Conservation (phyloP, 1,140 invertebrate species). For the Zaprionus africanus region DNA sequence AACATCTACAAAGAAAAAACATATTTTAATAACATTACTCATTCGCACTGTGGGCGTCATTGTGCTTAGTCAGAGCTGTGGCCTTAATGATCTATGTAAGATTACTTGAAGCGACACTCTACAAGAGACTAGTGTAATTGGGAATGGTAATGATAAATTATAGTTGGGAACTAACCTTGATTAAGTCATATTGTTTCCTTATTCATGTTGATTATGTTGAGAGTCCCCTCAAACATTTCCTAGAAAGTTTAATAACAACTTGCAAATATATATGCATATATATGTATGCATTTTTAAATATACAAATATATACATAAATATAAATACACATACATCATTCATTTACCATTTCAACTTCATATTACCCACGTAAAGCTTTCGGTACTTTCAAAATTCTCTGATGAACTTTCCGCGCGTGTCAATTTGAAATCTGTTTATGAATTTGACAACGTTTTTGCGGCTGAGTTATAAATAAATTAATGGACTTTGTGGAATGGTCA, state of each 20-base stretch:
- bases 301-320: background rate
- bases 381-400: conserved; percentile 10
- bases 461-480: conserved; percentile 67
- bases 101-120: background rate
- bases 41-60: conserved; percentile 45
- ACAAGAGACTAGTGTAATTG: background rate
- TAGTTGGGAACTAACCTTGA: background rate
- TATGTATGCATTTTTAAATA: too few relatives aligned
- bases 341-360: background rate
- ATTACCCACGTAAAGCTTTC: background rate
- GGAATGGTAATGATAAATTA: background rate
- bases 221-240: background rate
- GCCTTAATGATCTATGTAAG: background rate
- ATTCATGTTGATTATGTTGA: background rate
- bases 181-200: background rate
- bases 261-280: too few relatives aligned
- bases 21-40: conserved; percentile 36
- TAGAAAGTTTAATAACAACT: too few relatives aligned
- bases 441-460: conserved; percentile 50
- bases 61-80: background rate
- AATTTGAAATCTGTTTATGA: conserved; percentile 15
- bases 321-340: background rate
- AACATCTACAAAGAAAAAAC: background rate
- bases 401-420: conserved; percentile 34
- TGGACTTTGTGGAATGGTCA: conserved; percentile 41